These are phyloP conservation scores for Camponotus fellah DNA, from an alignment of 2,888 invertebrate genomes.

Conservation along the genomic window DNA sequence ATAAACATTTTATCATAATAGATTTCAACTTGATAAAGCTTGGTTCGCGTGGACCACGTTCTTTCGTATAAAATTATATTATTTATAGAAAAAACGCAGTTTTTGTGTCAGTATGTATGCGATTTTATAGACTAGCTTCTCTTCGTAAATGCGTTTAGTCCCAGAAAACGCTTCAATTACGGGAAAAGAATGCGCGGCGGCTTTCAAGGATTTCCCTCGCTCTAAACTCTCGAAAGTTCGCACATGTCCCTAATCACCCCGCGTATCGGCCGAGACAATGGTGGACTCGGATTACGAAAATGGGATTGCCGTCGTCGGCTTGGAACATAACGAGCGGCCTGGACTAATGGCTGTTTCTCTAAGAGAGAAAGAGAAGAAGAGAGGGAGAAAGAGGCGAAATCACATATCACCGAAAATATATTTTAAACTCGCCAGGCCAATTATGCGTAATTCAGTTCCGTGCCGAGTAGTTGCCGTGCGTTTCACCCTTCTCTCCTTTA, in stretches of 20 bases:
- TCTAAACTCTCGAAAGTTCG: slow-evolving; percentile 13
- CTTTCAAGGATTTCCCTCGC: not conserved
- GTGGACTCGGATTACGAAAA: slow-evolving; percentile 77
- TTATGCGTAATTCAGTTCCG: slow-evolving; percentile 79
- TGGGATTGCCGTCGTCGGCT: slow-evolving; percentile 76
- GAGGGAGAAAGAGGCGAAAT: slow-evolving; percentile 62
- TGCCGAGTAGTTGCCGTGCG: slow-evolving; percentile 68
- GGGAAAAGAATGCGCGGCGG: not conserved
- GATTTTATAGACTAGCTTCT: not conserved
- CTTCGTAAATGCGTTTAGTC: not conserved
- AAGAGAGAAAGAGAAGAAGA: not conserved
- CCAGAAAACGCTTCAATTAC: not conserved
- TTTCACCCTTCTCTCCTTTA: slow-evolving; percentile 51
- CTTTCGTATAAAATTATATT: not conserved
- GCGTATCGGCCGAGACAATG: slow-evolving; percentile 61
- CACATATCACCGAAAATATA: slow-evolving; percentile 77
- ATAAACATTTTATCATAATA: not conserved
- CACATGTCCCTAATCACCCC: slow-evolving; percentile 28
- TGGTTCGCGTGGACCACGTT: not conserved
- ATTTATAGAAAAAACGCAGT: not conserved
- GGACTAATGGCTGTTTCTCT: slow-evolving; percentile 73
- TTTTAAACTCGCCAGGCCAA: slow-evolving; percentile 80
- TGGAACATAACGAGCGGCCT: slow-evolving; percentile 64
- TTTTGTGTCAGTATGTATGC: not conserved
- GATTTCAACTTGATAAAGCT: not conserved